Conservation (phyloP, 2,113 vertebrate genomes). For the Colinus virginianus region DNA sequence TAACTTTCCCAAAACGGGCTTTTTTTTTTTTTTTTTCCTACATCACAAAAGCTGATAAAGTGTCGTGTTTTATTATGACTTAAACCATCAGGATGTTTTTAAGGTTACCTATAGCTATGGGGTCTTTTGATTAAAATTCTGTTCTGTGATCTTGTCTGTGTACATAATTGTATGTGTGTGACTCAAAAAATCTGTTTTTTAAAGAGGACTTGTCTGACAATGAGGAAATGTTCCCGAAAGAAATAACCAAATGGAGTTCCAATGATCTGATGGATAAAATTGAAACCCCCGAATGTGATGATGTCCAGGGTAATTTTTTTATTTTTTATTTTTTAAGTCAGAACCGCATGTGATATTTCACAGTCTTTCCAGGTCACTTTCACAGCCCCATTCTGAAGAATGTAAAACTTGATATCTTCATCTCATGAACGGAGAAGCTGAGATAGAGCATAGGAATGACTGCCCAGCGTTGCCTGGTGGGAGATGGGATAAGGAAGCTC, state of each 20-base stretch:
- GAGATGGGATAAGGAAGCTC: background rate
- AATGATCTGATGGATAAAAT: conserved; percentile 97
- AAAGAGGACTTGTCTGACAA: conserved; percentile 91
- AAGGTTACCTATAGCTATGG: background rate
- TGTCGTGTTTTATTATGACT: background rate
- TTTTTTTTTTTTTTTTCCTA: background rate
- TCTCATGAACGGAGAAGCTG: conserved; percentile 28
- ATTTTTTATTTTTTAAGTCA: background rate
- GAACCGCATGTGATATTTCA: background rate
- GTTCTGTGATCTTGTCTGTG: background rate
- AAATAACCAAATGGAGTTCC: conserved; percentile 95
- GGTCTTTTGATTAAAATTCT: background rate
- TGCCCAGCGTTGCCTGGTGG: conserved; percentile 12
- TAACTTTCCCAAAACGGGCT: background rate
- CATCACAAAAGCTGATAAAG: background rate
- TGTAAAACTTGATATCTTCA: conserved; percentile 23
- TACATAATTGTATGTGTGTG: background rate
- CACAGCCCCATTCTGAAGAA: background rate
- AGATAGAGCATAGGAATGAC: background rate
- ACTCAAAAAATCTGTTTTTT: conserved; percentile 34
- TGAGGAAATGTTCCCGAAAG: conserved; percentile 91
- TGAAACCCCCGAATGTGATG: conserved; percentile 86
- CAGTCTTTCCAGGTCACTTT: conserved; percentile 13
- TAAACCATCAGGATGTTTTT: background rate
- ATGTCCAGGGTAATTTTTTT: conserved; percentile 77